Conservation (phyloP, 2,797 vertebrate species). For the Melopsittacus undulatus region DNA sequence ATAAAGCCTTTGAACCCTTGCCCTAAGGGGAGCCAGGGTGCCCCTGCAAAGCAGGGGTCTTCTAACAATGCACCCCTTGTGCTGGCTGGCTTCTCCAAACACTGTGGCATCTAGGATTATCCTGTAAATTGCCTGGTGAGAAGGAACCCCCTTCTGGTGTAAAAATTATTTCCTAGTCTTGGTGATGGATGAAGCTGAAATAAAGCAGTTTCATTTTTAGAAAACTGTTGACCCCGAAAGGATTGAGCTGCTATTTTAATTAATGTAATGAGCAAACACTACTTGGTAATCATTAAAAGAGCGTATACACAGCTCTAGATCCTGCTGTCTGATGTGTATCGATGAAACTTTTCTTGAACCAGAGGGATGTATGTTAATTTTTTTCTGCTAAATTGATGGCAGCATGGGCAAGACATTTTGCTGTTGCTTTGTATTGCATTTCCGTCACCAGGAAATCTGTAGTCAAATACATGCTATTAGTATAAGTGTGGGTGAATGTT, state of each 20-base stretch:
- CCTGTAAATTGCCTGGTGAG: background rate
- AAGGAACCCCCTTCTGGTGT: conserved; percentile 15
- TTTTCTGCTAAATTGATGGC: background rate
- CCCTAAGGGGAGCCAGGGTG: conserved; percentile 38
- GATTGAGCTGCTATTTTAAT: conserved; percentile 35
- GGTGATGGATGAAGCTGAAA: conserved; percentile 1
- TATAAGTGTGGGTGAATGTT: conserved; percentile 2
- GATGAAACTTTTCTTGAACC: conserved; percentile 19
- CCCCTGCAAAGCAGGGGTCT: conserved; percentile 6
- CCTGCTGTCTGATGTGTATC: background rate
- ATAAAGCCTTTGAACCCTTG: conserved; percentile 41
- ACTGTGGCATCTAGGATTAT: background rate
- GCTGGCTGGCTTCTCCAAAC: background rate
- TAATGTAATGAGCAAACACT: background rate
- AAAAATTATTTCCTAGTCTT: background rate
- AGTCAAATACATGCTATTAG: conserved; percentile 4
- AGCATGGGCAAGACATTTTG: background rate
- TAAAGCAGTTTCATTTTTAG: conserved; percentile 28
- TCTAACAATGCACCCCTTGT: conserved; percentile 53
- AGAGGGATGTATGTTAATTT: conserved; percentile 8
- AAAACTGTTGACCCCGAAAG: background rate
- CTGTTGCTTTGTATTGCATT: background rate
- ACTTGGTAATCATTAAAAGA: conserved; percentile 42
- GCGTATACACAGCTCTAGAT: background rate
- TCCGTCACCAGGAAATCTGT: conserved; percentile 17